phyloP scores from a whole-genome alignment of 92 coral and sea anemone species.

The Siderastrea siderea region DNA sequence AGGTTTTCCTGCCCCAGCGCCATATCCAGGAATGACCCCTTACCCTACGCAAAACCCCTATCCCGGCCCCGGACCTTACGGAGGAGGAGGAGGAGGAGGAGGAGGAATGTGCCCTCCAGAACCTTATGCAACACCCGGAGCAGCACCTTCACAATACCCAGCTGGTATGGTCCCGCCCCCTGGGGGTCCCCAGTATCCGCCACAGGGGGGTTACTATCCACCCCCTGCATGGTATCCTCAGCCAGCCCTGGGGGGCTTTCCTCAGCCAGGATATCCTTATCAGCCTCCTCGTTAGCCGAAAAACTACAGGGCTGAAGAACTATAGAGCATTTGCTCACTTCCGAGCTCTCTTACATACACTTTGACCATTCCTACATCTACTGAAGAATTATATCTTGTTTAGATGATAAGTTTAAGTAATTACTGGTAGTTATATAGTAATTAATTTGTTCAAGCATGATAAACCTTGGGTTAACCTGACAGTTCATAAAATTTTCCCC shows the following conservation, averaged over 20 bases:
- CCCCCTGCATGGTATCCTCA: slow-evolving; percentile 1
- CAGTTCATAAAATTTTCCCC: too few relatives aligned
- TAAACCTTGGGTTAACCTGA: too few relatives aligned
- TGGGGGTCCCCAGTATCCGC: neutral
- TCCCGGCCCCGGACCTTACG: slow-evolving; percentile 24
- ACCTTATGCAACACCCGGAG: neutral
- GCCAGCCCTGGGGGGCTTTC: neutral
- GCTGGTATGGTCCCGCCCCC: slow-evolving; percentile 39
- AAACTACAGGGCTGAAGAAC: too few relatives aligned
- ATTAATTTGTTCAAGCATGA: too few relatives aligned
- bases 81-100: neutral
- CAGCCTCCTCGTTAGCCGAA: neutral
- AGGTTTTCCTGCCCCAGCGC: slow-evolving; percentile 18
- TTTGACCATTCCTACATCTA: too few relatives aligned
- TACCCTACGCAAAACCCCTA: slow-evolving; percentile 25
- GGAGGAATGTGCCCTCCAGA: neutral
- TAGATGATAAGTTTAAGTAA: too few relatives aligned
- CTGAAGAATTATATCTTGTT: neutral
- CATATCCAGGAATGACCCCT: slow-evolving; percentile 31
- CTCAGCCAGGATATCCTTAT: slow-evolving; percentile 1
- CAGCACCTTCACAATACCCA: slow-evolving; percentile 26
- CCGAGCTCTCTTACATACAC: too few relatives aligned
- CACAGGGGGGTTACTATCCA: neutral
- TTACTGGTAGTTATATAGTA: too few relatives aligned
- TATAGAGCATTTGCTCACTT: too few relatives aligned